A percentile compares a stretch with the other conserved stretches of the same genome.
These are phyloP conservation scores for Tiphia femorata DNA, from an alignment of 2,888 invertebrate genomes.

Conservation along the genomic window DNA sequence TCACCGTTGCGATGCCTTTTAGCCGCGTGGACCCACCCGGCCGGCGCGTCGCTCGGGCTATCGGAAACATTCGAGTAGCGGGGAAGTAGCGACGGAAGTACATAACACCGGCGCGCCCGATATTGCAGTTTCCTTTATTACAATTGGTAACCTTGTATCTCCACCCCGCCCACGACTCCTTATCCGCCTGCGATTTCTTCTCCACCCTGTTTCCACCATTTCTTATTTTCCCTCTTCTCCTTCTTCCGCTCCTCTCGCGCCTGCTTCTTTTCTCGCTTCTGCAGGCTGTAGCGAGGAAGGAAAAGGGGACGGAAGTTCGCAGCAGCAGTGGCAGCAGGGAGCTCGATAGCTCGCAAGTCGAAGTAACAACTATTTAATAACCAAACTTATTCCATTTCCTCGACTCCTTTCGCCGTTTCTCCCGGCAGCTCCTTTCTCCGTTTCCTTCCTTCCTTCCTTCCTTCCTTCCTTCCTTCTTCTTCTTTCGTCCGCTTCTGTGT, in stretches of 20 bases:
- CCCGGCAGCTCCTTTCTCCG: not conserved
- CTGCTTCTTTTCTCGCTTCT: not conserved
- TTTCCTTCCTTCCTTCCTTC: not conserved
- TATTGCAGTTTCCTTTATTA: constrained; percentile 50
- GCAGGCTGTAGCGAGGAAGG: constrained; percentile 1
- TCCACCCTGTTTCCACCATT: too few species aligned
- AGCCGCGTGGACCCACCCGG: constrained; percentile 7
- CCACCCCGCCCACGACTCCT: too few species aligned
- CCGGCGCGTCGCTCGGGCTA: constrained; percentile 17
- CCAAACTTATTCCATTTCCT: constrained; percentile 57
- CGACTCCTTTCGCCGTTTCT: constrained; percentile 15
- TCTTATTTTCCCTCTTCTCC: not conserved
- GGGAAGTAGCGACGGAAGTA: constrained; percentile 8
- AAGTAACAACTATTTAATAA: constrained; percentile 56
- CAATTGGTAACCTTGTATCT: constrained; percentile 33
- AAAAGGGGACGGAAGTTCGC: constrained; percentile 4
- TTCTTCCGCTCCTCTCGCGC: not conserved
- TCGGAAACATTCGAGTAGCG: constrained; percentile 28
- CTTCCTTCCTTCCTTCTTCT: not conserved
- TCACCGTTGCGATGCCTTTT: not conserved
- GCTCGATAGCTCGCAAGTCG: constrained; percentile 20
- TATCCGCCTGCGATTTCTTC: too few species aligned
- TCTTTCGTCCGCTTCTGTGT: not conserved
- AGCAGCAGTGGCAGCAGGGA: not conserved
- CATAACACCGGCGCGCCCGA: constrained; percentile 30